Evolutionary conservation across 2,797 vertebrate genomes (phyloP), one percentile per base, ranked within the genome.

Genomic region (Mallotus villosus): DNA sequence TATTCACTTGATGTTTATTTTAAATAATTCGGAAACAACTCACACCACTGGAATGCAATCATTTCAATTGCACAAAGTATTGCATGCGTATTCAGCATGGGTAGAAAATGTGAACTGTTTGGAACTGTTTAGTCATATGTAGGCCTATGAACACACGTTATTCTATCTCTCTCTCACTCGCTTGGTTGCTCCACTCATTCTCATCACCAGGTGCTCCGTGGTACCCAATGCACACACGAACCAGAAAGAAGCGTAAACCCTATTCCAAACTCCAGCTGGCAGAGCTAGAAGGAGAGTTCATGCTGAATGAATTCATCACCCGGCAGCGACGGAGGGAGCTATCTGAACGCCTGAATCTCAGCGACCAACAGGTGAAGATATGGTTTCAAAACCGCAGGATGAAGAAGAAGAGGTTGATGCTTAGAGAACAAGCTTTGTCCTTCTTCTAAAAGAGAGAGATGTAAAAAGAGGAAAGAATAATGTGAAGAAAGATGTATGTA

Each of bases 341-440:
- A 74, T 95, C 94, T 60, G 94, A 95, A 79, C 93, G 94, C 71
- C 91, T 95, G 82, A 94, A 91, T 83, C 93, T 95, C 85, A 94
- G 92, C 77, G 94, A 95, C 74, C 94, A 95, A 85, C 94, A 95
- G 90, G 94, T 95, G 86, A 95, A 95, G 90, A 95, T 95, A 79
- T 95, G 94, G 94, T 95, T 95, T 88, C 94, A 95, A 84, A 95
- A 95, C 83, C 90, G 94, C 59, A 91, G 94, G 14, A 95, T 95
- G 94, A 95, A 95, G 90, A 95, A 95, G 91, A 95, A 95, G 89
- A 93, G 94, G 92, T 92, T 95, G 76, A 88, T 94, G 59, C 86
- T 95, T 83, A 86, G 94, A 51, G 94, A 95, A 74, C 94, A 94
- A 86, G 93, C 94, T 2, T 88, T 95, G 72, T 94, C 93, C 68